phyloP scores from a whole-genome alignment of 2,113 vertebrate genomes.

The Rhizomys pruinosus region DNA sequence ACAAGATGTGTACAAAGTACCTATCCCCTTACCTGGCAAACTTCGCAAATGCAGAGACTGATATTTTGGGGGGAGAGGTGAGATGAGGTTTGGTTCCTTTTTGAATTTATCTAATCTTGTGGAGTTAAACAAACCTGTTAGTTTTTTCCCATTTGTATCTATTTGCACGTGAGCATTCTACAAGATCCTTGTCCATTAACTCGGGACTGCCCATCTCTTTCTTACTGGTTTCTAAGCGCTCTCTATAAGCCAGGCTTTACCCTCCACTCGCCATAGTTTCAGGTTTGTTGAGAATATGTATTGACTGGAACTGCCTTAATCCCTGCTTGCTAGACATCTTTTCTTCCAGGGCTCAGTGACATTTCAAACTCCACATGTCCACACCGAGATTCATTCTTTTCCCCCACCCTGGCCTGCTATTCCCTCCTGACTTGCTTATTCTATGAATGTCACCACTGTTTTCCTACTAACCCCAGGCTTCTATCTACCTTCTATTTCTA shows the following conservation, averaged over 20 bases:
- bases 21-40: too few relatives aligned
- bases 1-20: not conserved
- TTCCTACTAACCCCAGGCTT: constrained; percentile 49
- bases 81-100: not conserved
- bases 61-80: not conserved
- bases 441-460: constrained; percentile 52
- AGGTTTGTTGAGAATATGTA: not conserved
- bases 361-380: not conserved
- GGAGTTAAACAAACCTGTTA: not conserved
- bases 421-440: constrained; percentile 57
- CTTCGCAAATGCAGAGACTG: not conserved
- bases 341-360: not conserved
- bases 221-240: not conserved
- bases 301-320: not conserved
- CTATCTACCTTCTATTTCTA: not conserved
- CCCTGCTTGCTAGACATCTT: constrained; percentile 6
- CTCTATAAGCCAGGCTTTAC: not conserved
- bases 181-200: not conserved
- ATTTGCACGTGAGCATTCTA: not conserved
- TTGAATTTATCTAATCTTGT: not conserved
- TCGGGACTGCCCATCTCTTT: not conserved
- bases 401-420: not conserved
- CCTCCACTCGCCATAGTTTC: not conserved
- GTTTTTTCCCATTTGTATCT: not conserved
- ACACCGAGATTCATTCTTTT: not conserved